These are phyloP conservation scores for Oxytorus armatus DNA, from an alignment of 2,888 invertebrate species.

Conservation along the genomic window DNA sequence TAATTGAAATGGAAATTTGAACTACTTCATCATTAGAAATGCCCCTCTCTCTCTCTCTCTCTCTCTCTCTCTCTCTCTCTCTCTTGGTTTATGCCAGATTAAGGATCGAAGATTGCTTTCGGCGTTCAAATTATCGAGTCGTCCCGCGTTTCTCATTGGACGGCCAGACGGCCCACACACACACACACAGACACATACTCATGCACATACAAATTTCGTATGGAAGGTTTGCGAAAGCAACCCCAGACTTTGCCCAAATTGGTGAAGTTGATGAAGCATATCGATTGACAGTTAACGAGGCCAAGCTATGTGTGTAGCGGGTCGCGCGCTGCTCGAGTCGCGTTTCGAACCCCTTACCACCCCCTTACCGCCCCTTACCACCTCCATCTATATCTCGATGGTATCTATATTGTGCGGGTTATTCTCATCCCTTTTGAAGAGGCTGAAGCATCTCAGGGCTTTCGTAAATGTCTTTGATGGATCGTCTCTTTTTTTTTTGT, in stretches of 20 bases:
- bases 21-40: constrained; percentile 8
- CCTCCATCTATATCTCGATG: constrained; percentile 3
- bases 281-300: constrained; percentile 69
- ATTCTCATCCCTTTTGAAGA: constrained; percentile 15
- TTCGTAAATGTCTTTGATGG: constrained; percentile 32
- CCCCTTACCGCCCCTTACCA: constrained; percentile 6
- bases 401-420: constrained; percentile 27
- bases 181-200: neutral
- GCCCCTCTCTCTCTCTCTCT: neutral
- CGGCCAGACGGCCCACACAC: constrained; percentile 13
- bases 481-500: too few relatives aligned
- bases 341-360: constrained; percentile 38
- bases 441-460: neutral
- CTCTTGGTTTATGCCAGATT: constrained; percentile 38
- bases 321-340: constrained; percentile 36
- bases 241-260: constrained; percentile 60
- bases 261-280: constrained; percentile 69
- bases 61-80: constrained; percentile 3
- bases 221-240: constrained; percentile 26
- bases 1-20: neutral
- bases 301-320: constrained; percentile 57
- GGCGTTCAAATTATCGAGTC: constrained; percentile 61
- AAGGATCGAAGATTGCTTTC: constrained; percentile 65
- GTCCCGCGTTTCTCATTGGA: too few relatives aligned
- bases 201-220: constrained; percentile 5